Conservation (phyloP, 2,113 vertebrate species). For the Calypte anna region DNA sequence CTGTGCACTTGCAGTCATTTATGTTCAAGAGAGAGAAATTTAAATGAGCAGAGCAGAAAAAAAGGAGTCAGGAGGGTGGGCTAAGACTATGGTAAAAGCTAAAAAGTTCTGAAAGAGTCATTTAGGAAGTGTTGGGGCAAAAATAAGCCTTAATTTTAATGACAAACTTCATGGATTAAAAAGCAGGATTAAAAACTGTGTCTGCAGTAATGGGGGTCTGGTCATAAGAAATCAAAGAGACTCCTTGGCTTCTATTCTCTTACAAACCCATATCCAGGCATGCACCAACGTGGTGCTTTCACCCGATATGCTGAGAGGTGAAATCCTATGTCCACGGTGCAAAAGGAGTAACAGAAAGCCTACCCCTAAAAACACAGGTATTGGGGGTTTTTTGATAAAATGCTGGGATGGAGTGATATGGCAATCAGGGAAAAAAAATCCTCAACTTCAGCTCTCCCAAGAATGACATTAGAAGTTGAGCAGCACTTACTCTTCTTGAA, state of each 20-base stretch:
- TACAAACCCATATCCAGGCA: neutral
- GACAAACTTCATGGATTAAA: neutral
- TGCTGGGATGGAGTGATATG: neutral
- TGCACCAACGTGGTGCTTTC: neutral
- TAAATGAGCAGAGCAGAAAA: neutral
- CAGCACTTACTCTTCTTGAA: conserved; percentile 79
- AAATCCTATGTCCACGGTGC: neutral
- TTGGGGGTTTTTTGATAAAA: conserved; percentile 1
- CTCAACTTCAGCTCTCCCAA: conserved; percentile 56
- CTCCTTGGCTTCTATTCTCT: neutral
- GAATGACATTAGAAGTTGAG: conserved; percentile 79
- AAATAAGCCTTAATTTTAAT: neutral
- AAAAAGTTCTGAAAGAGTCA: neutral
- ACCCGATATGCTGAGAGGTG: neutral
- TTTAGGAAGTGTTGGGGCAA: neutral
- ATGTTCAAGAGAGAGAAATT: neutral
- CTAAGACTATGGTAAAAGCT: neutral
- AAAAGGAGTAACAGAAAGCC: neutral
- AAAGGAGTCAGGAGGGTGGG: neutral
- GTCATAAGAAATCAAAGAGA: neutral
- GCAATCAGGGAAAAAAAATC: neutral
- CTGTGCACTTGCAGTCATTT: neutral
- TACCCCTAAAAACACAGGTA: neutral
- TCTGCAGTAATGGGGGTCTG: accelerated
- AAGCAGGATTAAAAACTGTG: neutral